Percentiles rank a stretch among this genome's conserved stretches.
These are phyloP conservation scores for Bombus pyrosoma DNA, from an alignment of 1,140 invertebrate genomes.

Conservation along the genomic window DNA sequence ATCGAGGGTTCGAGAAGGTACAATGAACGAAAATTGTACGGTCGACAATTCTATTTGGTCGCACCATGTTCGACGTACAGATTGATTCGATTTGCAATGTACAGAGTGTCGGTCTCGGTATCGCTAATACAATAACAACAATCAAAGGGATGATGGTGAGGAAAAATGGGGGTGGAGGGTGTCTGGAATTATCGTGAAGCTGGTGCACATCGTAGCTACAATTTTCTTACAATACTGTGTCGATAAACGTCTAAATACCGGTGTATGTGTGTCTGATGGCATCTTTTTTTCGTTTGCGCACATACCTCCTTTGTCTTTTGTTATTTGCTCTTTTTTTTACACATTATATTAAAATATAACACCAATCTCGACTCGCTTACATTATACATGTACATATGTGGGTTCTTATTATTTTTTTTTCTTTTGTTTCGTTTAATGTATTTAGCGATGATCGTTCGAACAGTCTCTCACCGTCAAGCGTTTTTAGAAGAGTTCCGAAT, in stretches of 20 bases:
- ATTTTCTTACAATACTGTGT: conserved; percentile 52
- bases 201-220: conserved; percentile 38
- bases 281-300: conserved; percentile 24
- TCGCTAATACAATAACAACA: conserved; percentile 24
- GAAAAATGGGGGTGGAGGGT: neutral
- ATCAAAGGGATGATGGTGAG: conserved; percentile 17
- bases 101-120: conserved; percentile 13
- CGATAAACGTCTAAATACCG: conserved; percentile 45
- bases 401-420: conserved; percentile 34
- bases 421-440: conserved; percentile 27
- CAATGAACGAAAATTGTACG: conserved; percentile 35
- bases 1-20: conserved; percentile 6
- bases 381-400: conserved; percentile 60
- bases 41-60: conserved; percentile 45
- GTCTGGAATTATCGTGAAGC: conserved; percentile 22
- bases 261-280: conserved; percentile 28
- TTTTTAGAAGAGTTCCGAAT: conserved; percentile 66
- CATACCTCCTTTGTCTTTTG: conserved; percentile 41
- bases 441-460: conserved; percentile 58
- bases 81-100: conserved; percentile 30
- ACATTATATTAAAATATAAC: conserved; percentile 72
- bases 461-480: conserved; percentile 52
- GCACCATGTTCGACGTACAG: conserved; percentile 32
- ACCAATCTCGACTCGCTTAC: conserved; percentile 65
- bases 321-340: conserved; percentile 39